phyloP scores from a whole-genome alignment of 1,140 invertebrate species.

The Adelges cooleyi region DNA sequence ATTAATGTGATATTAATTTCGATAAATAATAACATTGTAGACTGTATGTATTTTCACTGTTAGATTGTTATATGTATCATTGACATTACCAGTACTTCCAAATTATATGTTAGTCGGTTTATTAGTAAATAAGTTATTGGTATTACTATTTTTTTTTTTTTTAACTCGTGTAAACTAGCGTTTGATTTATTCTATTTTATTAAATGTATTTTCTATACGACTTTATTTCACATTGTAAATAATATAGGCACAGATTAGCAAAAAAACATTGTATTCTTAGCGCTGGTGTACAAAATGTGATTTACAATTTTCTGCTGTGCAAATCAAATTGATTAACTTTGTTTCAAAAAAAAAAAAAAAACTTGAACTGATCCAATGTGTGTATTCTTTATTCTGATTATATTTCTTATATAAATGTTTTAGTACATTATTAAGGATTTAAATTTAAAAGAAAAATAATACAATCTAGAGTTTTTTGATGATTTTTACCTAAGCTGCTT shows the following conservation, averaged over 20 bases:
- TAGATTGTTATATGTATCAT: too few relatives aligned
- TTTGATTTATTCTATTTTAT: slow-evolving; percentile 6
- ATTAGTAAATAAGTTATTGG: slow-evolving; percentile 10
- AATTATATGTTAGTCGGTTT: background rate
- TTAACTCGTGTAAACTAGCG: background rate
- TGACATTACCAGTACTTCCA: too few relatives aligned
- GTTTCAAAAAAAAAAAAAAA: slow-evolving; percentile 24
- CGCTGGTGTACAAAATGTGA: slow-evolving; percentile 24
- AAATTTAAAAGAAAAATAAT: too few relatives aligned
- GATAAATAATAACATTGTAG: background rate
- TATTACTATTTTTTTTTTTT: background rate
- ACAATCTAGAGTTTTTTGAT: too few relatives aligned
- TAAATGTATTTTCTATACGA: slow-evolving; percentile 15
- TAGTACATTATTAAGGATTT: too few relatives aligned
- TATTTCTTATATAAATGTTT: too few relatives aligned
- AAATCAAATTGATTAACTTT: slow-evolving; percentile 23
- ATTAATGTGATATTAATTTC: slow-evolving; percentile 17
- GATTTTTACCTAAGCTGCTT: too few relatives aligned
- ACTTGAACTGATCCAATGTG: too few relatives aligned
- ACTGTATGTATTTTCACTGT: slow-evolving; percentile 8
- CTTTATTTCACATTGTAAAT: slow-evolving; percentile 25
- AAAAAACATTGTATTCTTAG: slow-evolving; percentile 7
- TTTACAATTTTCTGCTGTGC: slow-evolving; percentile 18
- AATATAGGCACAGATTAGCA: slow-evolving; percentile 22
- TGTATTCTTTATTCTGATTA: too few relatives aligned